These are phyloP conservation scores for Scartelaos histophorus DNA, from an alignment of 2,113 vertebrate species.

Conservation along the genomic window DNA sequence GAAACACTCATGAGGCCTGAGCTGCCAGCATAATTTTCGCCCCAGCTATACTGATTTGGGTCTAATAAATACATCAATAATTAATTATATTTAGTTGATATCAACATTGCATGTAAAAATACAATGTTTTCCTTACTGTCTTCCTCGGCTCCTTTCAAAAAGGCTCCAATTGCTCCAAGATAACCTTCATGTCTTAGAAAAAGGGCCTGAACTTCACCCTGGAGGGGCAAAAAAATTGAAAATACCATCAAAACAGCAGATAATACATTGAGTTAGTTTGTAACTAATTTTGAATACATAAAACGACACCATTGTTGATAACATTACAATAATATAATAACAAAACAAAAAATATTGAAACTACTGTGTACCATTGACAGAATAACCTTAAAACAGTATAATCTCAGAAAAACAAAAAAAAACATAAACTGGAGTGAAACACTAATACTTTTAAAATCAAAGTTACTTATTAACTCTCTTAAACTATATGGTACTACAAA, in stretches of 20 bases:
- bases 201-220: constrained; percentile 98
- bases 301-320: too few species aligned
- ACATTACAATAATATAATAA: neutral
- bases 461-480: too few species aligned
- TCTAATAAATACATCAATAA: constrained; percentile 71
- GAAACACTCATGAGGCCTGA: constrained; percentile 95
- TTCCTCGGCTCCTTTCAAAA: constrained; percentile 96
- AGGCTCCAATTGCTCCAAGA: constrained; percentile 95
- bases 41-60: constrained; percentile 98
- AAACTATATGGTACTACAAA: too few species aligned
- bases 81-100: neutral
- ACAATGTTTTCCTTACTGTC: constrained; percentile 85
- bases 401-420: too few species aligned
- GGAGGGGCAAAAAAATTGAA: constrained; percentile 25
- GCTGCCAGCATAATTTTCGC: constrained; percentile 96
- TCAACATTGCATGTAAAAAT: neutral
- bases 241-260: neutral
- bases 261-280: neutral
- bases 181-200: constrained; percentile 98
- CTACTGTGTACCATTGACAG: too few species aligned
- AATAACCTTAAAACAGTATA: too few species aligned
- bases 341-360: too few species aligned
- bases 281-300: too few species aligned
- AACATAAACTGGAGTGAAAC: too few species aligned
- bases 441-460: too few species aligned